Evolutionary conservation across 2,888 invertebrate genomes (phyloP), one percentile per base, ranked within the genome.

Genomic region (Ectemnius continuus): DNA sequence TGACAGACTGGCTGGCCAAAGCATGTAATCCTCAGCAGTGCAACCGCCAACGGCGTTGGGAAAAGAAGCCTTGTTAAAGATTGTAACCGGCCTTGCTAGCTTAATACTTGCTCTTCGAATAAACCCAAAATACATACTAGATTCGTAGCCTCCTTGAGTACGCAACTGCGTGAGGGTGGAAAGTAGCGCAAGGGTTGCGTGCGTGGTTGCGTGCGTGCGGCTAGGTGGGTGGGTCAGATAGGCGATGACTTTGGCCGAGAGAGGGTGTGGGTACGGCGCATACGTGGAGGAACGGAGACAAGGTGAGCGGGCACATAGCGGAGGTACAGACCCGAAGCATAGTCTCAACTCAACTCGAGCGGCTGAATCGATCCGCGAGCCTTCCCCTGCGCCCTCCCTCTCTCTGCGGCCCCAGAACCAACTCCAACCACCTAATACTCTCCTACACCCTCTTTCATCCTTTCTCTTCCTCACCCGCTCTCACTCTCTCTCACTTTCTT

Each of bases 331-430:
- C 75, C 84, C 80, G 75, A 82, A 84, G 83, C 80, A 81, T 83
- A 83, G 84, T 83, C 85, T 86, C 85, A 78, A 83, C 86, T 86
- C 85, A 86, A 87, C 87, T 88, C 88, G 87, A 86, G 86, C 88
- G 85, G 88, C 88, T 88, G 88, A 86, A 88, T 88, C 88, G 88
- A 88, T 88, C 88, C 88, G 79, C 84, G 79, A 80, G 86, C 85
- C 83, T 85, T 81, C 82, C 79, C 82, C 79, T 79, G 78, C 76
- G 70, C 80, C 78, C 81, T 80, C 52, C 52, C 52, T 52, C 79
- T 78, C 83, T 84, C 78, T 76, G 69, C 79, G 79, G 76, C 75
- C 76, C 78, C 80, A 78, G 80, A 79, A 82, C 84, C 78, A 75
- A 78, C 78, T 63, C 65, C 79, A 73, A 71, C 75, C 78, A 69